Conservation (phyloP, 2,113 vertebrate species). For the Dicerorhinus sumatrensis region DNA sequence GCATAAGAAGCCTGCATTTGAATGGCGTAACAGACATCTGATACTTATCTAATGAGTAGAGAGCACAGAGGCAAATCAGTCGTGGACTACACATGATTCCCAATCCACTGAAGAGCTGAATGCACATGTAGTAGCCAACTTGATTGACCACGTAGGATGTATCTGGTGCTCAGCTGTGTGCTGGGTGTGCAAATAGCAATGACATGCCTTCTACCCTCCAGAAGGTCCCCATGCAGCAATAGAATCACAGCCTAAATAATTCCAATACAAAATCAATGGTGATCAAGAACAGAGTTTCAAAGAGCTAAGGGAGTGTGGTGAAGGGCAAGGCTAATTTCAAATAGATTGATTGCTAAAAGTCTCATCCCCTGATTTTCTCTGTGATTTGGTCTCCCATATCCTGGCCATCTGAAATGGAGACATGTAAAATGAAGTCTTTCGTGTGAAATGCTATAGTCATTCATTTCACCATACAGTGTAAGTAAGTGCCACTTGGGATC, state of each 20-base stretch:
- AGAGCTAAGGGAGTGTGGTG: neutral
- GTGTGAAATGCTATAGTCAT: too few relatives aligned
- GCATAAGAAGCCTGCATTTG: neutral
- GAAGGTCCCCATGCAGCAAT: neutral
- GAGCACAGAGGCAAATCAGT: neutral
- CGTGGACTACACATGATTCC: too few relatives aligned
- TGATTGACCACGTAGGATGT: too few relatives aligned
- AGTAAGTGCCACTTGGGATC: neutral
- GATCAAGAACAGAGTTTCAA: neutral
- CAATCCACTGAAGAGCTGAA: neutral
- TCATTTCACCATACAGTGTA: neutral
- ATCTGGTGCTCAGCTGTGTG: too few relatives aligned
- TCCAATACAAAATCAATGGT: neutral
- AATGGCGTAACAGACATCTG: rapidly evolving
- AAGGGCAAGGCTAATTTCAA: neutral
- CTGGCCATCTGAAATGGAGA: neutral
- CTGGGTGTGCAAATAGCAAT: rapidly evolving
- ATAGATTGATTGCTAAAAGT: too few relatives aligned
- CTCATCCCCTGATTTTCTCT: neutral
- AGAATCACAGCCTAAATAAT: neutral
- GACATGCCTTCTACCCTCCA: neutral
- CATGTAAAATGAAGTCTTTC: neutral
- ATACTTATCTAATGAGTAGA: rapidly evolving
- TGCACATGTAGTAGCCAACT: neutral
- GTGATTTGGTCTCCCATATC: neutral